Percentiles rank a stretch among this genome's conserved stretches.
phyloP scores from a whole-genome alignment of 1,140 invertebrate species.

The Zaprionus davidi region DNA sequence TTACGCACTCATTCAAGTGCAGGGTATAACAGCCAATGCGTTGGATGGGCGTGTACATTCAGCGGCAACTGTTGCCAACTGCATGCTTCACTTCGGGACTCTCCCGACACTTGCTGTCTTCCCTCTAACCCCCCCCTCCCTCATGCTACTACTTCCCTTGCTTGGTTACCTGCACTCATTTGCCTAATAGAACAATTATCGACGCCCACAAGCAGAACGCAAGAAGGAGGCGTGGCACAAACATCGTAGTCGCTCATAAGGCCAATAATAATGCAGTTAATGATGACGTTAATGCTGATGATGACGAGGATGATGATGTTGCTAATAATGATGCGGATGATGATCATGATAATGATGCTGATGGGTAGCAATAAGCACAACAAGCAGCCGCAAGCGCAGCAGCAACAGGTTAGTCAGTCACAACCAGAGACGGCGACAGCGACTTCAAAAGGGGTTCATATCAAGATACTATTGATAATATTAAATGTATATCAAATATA shows the following conservation, averaged over 20 bases:
- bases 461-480: no score
- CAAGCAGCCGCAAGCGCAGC: conserved; percentile 4
- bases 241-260: conserved; percentile 29
- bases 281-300: conserved; percentile 45
- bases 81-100: neutral
- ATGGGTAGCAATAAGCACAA: conserved; percentile 30
- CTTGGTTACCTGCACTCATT: conserved; percentile 50
- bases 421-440: neutral
- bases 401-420: conserved; percentile 19
- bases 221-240: conserved; percentile 30
- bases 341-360: conserved; percentile 32
- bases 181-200: conserved; percentile 80
- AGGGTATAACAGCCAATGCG: neutral
- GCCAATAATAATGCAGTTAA: conserved; percentile 29
- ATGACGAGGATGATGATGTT: conserved; percentile 32
- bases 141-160: neutral
- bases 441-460: neutral
- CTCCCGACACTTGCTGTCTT: neutral
- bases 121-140: neutral
- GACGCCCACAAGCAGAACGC: conserved; percentile 47
- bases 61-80: neutral
- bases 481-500: no score
- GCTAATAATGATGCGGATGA: conserved; percentile 20
- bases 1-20: neutral
- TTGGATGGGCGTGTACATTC: neutral